A percentile compares a stretch with the other conserved stretches of the same genome.
These are phyloP conservation scores for Chelonus insularis DNA, from an alignment of 1,140 invertebrate genomes.

Conservation along the genomic window DNA sequence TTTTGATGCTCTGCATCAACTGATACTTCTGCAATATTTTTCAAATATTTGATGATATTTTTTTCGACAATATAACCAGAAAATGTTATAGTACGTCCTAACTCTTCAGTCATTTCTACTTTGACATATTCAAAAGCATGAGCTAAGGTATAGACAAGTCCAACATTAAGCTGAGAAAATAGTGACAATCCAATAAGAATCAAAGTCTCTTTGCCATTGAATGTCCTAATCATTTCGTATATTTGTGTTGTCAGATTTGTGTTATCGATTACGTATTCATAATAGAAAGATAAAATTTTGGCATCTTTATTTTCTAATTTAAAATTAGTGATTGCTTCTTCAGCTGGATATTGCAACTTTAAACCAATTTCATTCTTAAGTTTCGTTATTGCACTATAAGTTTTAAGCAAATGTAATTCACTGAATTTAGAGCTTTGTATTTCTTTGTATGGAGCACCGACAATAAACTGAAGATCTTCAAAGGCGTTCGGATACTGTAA, in stretches of 20 bases:
- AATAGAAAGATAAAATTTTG: constrained; percentile 44
- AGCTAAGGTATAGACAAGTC: constrained; percentile 48
- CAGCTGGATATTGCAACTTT: constrained; percentile 31
- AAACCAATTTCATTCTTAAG: constrained; percentile 9
- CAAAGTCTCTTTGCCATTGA: constrained; percentile 38
- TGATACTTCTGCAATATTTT: constrained; percentile 35
- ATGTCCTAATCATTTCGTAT: constrained; percentile 31
- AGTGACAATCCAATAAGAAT: constrained; percentile 52
- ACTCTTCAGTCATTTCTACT: constrained; percentile 32
- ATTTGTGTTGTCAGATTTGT: constrained; percentile 36
- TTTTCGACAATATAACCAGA: constrained; percentile 30
- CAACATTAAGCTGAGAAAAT: constrained; percentile 53
- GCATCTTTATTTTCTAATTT: constrained; percentile 27
- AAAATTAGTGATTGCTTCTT: constrained; percentile 26
- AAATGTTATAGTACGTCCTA: constrained; percentile 48
- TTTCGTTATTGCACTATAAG: constrained; percentile 29
- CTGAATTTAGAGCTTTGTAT: constrained; percentile 54
- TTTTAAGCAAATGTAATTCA: constrained; percentile 34
- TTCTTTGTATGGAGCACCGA: constrained; percentile 44
- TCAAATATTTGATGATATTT: constrained; percentile 33
- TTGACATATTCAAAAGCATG: constrained; percentile 46
- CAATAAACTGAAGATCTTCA: constrained; percentile 35
- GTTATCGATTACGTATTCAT: constrained; percentile 34
- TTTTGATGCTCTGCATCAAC: constrained; percentile 25
- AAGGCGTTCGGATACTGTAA: constrained; percentile 34